Conservation (phyloP, 2,113 vertebrate species). For the Alectura lathami region DNA sequence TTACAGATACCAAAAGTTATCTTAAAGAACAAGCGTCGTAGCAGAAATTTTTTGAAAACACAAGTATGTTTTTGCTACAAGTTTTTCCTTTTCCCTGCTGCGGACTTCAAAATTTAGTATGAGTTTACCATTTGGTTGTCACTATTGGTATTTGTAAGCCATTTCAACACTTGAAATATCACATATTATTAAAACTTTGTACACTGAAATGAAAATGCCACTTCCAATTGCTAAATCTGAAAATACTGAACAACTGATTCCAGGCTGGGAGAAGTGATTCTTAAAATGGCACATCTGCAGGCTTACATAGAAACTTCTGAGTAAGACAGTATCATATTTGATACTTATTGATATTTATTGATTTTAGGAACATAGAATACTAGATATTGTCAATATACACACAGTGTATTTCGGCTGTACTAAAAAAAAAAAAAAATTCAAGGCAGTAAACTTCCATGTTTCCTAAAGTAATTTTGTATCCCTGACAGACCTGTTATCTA, state of each 20-base stretch:
- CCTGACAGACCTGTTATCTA: not conserved
- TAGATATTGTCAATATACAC: not conserved
- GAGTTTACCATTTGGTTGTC: not conserved
- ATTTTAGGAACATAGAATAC: not conserved
- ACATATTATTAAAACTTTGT: not conserved
- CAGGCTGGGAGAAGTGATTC: not conserved
- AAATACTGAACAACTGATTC: not conserved
- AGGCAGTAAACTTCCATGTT: not conserved
- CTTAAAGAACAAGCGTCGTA: not conserved
- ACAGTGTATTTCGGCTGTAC: not conserved
- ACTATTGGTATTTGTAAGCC: not conserved
- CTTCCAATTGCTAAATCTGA: not conserved
- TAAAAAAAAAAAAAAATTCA: not conserved
- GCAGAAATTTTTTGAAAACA: not conserved
- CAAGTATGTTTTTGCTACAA: fast-evolving
- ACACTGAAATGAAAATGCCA: not conserved
- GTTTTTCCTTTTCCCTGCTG: not conserved
- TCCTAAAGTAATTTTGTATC: not conserved
- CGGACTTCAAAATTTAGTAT: not conserved
- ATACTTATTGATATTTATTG: not conserved
- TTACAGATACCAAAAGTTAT: not conserved
- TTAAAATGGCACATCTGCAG: not conserved
- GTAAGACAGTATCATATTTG: not conserved
- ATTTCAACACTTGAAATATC: not conserved
- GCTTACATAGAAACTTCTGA: not conserved